Evolutionary conservation across 1,140 invertebrate genomes (phyloP).

Genomic region (Physella acuta): DNA sequence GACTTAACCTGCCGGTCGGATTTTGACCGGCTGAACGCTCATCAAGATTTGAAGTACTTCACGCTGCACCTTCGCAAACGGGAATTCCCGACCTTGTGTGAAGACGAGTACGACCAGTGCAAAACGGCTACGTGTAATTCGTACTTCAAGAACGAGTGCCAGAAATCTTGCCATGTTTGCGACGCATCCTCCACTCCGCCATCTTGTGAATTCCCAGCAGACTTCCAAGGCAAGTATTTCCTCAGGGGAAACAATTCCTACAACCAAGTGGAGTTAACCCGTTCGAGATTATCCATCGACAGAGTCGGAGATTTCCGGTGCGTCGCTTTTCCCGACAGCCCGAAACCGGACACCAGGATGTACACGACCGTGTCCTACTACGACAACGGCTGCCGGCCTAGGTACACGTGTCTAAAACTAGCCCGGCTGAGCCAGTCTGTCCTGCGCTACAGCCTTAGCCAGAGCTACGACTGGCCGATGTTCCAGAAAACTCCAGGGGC

Average conservation of each 20-base stretch:
- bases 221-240: slow-evolving; percentile 31
- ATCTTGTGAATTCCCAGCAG: slow-evolving; percentile 32
- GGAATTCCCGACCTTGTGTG: slow-evolving; percentile 31
- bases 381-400: slow-evolving; percentile 42
- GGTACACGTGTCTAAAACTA: slow-evolving; percentile 39
- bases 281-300: slow-evolving; percentile 30
- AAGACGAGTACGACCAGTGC: slow-evolving; percentile 43
- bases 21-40: neutral
- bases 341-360: slow-evolving; percentile 14
- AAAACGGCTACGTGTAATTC: slow-evolving; percentile 30
- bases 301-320: slow-evolving; percentile 38
- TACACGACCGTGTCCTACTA: slow-evolving; percentile 39
- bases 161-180: slow-evolving; percentile 37
- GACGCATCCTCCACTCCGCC: slow-evolving; percentile 23
- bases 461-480: slow-evolving; percentile 38
- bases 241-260: slow-evolving; percentile 24
- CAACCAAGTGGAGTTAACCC: slow-evolving; percentile 27
- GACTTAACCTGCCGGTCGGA: slow-evolving; percentile 31
- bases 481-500: slow-evolving; percentile 25
- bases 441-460: slow-evolving; percentile 31
- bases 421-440: slow-evolving; percentile 31
- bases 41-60: slow-evolving; percentile 22
- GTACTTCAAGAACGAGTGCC: slow-evolving; percentile 35
- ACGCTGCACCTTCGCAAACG: slow-evolving; percentile 29
- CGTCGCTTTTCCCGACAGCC: slow-evolving; percentile 34